Evolutionary conservation across 2,888 invertebrate species (phyloP).

Genomic region (Phortica okadai): DNA sequence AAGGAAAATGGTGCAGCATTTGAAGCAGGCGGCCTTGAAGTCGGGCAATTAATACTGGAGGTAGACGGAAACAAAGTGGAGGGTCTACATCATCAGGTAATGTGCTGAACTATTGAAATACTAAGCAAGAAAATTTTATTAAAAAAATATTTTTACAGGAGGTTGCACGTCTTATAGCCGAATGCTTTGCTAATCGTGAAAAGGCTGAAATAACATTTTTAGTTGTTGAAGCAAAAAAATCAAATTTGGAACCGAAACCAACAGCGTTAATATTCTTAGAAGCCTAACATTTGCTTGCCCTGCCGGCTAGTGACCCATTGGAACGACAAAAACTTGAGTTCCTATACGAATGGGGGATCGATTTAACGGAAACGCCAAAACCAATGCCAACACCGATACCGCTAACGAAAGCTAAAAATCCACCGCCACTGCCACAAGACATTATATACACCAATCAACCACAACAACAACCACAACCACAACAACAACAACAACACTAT

Average conservation of each 20-base stretch:
- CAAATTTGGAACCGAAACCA: conserved; percentile 93
- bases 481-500: conserved; percentile 48
- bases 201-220: conserved; percentile 93
- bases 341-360: conserved; percentile 75
- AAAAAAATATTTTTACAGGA: conserved; percentile 76
- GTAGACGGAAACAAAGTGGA: conserved; percentile 89
- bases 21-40: conserved; percentile 93
- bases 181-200: conserved; percentile 93
- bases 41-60: conserved; percentile 95
- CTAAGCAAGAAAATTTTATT: conserved; percentile 10
- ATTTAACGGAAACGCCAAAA: conserved; percentile 75
- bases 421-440: conserved; percentile 74
- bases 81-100: conserved; percentile 87
- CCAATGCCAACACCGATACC: conserved; percentile 75
- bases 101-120: neutral
- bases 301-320: conserved; percentile 84
- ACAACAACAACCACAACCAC: conserved; percentile 53
- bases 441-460: conserved; percentile 50
- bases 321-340: conserved; percentile 74
- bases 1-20: conserved; percentile 97
- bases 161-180: conserved; percentile 93
- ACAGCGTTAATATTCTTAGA: conserved; percentile 93
- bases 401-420: conserved; percentile 77
- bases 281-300: conserved; percentile 94
- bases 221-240: conserved; percentile 94